These are phyloP conservation scores for Druon quercuslanigerum DNA, from an alignment of 1,140 invertebrate species.

Conservation along the genomic window DNA sequence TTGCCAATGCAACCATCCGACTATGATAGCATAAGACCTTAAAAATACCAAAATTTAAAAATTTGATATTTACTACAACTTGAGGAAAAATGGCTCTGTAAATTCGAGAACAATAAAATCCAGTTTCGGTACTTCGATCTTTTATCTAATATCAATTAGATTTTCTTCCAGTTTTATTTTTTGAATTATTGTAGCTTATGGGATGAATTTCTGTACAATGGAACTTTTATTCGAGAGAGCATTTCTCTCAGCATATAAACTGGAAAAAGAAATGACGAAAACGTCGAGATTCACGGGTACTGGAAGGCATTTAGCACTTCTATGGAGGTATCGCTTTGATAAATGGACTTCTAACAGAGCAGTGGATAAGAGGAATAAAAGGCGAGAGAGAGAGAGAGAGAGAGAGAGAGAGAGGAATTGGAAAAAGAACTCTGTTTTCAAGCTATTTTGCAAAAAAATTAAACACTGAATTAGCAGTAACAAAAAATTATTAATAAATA, in stretches of 20 bases:
- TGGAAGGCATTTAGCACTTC: conserved; percentile 65
- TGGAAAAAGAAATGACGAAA: conserved; percentile 49
- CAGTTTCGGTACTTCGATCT: too few species aligned
- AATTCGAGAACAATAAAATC: too few species aligned
- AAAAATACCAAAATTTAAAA: too few species aligned
- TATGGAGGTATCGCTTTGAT: conserved; percentile 60
- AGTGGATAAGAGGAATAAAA: neutral
- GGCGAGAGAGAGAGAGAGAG: conserved; percentile 7
- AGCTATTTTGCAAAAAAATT: neutral
- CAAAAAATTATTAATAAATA: too few species aligned
- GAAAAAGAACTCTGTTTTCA: neutral
- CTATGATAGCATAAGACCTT: too few species aligned
- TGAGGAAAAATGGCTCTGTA: too few species aligned
- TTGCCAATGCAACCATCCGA: too few species aligned
- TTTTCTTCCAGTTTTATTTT: neutral
- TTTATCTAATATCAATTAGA: too few species aligned
- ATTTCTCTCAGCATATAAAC: conserved; percentile 9
- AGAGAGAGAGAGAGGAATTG: neutral
- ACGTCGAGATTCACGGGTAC: conserved; percentile 67
- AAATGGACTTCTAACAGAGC: conserved; percentile 65
- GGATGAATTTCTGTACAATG: neutral
- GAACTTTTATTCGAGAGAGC: neutral
- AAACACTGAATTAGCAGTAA: too few species aligned
- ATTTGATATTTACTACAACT: too few species aligned
- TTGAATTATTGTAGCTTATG: neutral